These are phyloP conservation scores for Calypte anna DNA, from an alignment of 2,113 vertebrate species.

Conservation along the genomic window DNA sequence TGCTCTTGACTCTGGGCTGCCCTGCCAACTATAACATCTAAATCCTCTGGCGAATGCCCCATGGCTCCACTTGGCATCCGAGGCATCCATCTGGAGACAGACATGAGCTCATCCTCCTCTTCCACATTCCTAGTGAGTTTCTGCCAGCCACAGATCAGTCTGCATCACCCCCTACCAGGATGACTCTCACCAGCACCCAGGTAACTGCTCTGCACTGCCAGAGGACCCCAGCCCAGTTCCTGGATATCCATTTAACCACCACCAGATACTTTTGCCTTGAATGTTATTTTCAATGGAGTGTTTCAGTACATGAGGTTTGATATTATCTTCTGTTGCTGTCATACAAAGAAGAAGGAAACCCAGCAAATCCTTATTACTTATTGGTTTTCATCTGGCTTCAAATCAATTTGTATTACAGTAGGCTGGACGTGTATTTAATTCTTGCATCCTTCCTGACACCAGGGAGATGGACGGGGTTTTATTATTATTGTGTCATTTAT, in stretches of 20 bases:
- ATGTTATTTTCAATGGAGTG: not conserved
- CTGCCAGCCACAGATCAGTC: not conserved
- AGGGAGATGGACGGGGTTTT: not conserved
- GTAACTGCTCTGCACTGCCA: not conserved
- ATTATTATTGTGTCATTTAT: not conserved
- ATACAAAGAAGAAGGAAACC: slow-evolving; percentile 5
- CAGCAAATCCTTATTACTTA: slow-evolving; percentile 61
- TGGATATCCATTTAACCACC: not conserved
- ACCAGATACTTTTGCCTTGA: not conserved
- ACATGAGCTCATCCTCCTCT: slow-evolving; percentile 36
- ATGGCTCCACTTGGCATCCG: slow-evolving; percentile 10
- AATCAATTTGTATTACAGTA: slow-evolving; percentile 61
- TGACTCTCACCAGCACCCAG: not conserved
- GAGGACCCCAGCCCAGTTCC: not conserved
- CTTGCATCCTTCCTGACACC: slow-evolving; percentile 21
- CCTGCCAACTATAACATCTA: not conserved
- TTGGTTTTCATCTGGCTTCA: slow-evolving; percentile 36
- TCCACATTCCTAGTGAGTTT: not conserved
- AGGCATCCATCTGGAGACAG: not conserved
- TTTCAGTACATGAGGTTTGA: not conserved
- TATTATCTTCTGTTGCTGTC: slow-evolving; percentile 34
- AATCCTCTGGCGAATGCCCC: not conserved
- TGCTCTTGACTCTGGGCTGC: not conserved
- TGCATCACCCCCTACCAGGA: not conserved
- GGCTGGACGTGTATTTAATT: not conserved